A percentile compares a stretch with the other conserved stretches of the same genome.
phyloP scores from a whole-genome alignment of 2,797 vertebrate species.

The Poliocrania exsul region DNA sequence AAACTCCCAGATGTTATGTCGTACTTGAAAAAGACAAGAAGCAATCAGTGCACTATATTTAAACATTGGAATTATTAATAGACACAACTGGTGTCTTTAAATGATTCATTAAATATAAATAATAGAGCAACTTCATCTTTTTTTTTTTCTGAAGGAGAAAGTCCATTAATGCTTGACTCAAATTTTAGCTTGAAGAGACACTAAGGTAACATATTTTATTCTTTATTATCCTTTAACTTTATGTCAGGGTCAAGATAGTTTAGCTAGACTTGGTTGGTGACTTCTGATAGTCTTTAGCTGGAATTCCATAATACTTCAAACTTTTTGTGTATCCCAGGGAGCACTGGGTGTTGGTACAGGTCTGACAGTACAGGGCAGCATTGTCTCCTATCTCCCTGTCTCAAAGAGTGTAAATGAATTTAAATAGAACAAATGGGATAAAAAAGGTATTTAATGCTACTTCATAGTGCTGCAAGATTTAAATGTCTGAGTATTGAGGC shows the following conservation, averaged over 20 bases:
- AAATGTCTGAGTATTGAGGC: background rate
- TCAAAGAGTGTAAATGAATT: background rate
- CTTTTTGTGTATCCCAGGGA: background rate
- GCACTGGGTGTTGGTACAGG: background rate
- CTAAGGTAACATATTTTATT: background rate
- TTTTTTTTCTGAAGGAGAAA: background rate
- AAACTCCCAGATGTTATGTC: background rate
- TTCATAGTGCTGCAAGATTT: background rate
- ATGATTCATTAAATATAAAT: constrained; percentile 52
- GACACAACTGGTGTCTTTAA: background rate
- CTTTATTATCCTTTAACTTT: background rate
- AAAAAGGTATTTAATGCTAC: background rate
- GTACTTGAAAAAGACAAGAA: constrained; percentile 25
- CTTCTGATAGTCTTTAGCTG: background rate
- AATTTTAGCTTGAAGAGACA: background rate
- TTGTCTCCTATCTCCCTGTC: background rate
- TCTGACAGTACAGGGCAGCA: background rate
- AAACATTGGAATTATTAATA: constrained; percentile 29
- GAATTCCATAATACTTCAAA: background rate
- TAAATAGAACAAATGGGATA: background rate
- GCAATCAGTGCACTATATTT: constrained; percentile 53
- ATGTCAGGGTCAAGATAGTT: background rate
- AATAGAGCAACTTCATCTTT: background rate
- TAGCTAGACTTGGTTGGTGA: background rate
- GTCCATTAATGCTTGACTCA: background rate